Conservation (phyloP, 1,140 invertebrate species). For the Drosophila cardini region DNA sequence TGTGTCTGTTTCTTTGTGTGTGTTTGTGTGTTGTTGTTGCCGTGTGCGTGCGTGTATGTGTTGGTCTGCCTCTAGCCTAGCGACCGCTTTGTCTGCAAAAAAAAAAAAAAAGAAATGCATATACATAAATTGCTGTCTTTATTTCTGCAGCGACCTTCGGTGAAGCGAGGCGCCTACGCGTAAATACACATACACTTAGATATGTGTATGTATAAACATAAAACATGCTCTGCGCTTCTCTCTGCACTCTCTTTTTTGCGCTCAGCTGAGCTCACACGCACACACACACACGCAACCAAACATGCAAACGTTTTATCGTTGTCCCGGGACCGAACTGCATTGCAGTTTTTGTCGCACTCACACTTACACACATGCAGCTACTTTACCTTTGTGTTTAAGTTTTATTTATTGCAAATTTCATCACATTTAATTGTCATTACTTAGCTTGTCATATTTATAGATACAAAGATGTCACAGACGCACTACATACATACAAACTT, state of each 20-base stretch:
- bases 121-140: slow-evolving; percentile 16
- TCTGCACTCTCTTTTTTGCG: slow-evolving; percentile 6
- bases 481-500: neutral
- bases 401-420: slow-evolving; percentile 11
- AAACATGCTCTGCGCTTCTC: slow-evolving; percentile 1
- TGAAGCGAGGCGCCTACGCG: slow-evolving; percentile 2
- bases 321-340: slow-evolving; percentile 35
- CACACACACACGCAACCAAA: neutral
- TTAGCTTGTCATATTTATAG: slow-evolving; percentile 19
- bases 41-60: slow-evolving; percentile 7
- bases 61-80: slow-evolving; percentile 15
- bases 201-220: neutral
- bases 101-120: slow-evolving; percentile 17
- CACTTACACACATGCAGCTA: slow-evolving; percentile 2
- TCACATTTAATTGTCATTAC: slow-evolving; percentile 1
- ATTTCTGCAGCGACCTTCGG: slow-evolving; percentile 44
- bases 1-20: neutral
- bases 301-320: slow-evolving; percentile 18
- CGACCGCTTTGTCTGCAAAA: slow-evolving; percentile 44
- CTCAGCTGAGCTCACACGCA: slow-evolving; percentile 19
- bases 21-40: slow-evolving; percentile 7
- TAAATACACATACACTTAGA: neutral
- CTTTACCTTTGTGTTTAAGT: neutral
- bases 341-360: slow-evolving; percentile 6
- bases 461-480: neutral